Evolutionary conservation across 2,888 invertebrate genomes (phyloP).

Genomic region (Acholoe squamosa): DNA sequence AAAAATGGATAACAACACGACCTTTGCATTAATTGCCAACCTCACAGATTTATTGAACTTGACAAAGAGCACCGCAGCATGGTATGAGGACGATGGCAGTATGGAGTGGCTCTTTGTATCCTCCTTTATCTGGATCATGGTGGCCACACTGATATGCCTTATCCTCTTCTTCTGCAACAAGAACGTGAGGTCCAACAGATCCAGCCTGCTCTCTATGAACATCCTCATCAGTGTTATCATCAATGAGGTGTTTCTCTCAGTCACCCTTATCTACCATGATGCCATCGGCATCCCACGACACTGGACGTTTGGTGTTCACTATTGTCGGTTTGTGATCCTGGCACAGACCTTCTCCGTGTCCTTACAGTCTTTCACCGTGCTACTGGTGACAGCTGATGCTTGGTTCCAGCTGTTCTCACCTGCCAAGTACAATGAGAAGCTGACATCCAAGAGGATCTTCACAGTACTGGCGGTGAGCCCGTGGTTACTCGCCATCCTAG

Average conservation of each 20-base stretch:
- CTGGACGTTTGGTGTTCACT: conserved; percentile 44
- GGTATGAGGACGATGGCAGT: conserved; percentile 42
- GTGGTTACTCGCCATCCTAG: background rate
- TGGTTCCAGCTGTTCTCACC: conserved; percentile 38
- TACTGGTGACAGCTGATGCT: conserved; percentile 24
- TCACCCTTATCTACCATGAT: conserved; percentile 53
- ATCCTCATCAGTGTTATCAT: conserved; percentile 28
- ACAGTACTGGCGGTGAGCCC: background rate
- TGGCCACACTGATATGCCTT: background rate
- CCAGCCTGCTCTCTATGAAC: conserved; percentile 43
- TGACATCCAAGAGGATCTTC: background rate
- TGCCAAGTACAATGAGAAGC: conserved; percentile 13
- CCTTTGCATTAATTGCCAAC: background rate
- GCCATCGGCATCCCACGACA: conserved; percentile 37
- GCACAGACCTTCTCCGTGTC: conserved; percentile 35
- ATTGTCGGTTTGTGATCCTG: conserved; percentile 46
- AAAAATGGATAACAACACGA: background rate
- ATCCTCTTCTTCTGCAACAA: conserved; percentile 22
- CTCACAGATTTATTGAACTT: conserved; percentile 6
- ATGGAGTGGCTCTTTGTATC: conserved; percentile 53
- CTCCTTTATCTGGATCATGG: conserved; percentile 49
- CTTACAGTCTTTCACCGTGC: conserved; percentile 42
- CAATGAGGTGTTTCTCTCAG: conserved; percentile 41
- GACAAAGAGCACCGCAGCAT: background rate
- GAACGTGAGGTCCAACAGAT: background rate